Percentiles rank a stretch among this genome's conserved stretches.
These are phyloP conservation scores for Zoanthus gigantus DNA, from an alignment of 92 coral and sea anemone genomes.

Conservation along the genomic window DNA sequence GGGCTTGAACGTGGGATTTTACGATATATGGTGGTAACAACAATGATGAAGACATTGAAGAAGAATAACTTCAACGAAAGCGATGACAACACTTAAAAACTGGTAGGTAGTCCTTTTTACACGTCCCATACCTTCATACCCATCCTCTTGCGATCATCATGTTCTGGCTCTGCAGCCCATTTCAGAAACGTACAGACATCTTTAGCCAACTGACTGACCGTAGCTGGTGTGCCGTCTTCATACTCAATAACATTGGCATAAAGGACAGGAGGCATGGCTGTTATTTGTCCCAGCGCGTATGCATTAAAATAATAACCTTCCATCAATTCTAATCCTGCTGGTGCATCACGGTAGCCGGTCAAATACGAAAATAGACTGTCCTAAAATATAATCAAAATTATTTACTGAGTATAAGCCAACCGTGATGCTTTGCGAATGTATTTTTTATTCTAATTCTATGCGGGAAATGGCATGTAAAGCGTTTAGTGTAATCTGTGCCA, in stretches of 20 bases:
- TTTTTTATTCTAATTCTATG: no score
- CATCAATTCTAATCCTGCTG: neutral
- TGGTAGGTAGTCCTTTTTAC: no score
- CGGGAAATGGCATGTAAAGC: no score
- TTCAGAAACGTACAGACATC: constrained; percentile 93
- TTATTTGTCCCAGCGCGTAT: neutral
- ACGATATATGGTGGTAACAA: no score
- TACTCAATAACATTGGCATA: constrained; percentile 94
- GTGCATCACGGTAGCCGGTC: neutral
- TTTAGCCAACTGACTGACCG: constrained; percentile 94
- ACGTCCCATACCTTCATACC: constrained; percentile 88
- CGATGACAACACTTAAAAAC: no score
- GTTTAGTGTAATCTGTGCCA: no score
- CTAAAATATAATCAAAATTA: neutral
- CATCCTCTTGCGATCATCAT: constrained; percentile 97
- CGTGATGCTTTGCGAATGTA: no score
- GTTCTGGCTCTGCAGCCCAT: constrained; percentile 99
- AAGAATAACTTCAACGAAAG: no score
- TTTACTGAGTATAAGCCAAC: no score
- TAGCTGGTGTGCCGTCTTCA: constrained; percentile 98
- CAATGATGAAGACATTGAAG: no score
- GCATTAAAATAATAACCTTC: neutral
- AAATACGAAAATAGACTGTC: neutral
- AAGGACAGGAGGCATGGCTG: constrained; percentile 87
- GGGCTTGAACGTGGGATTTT: no score